These are phyloP conservation scores for Allobates femoralis DNA, from an alignment of 2,797 vertebrate species.

Conservation along the genomic window DNA sequence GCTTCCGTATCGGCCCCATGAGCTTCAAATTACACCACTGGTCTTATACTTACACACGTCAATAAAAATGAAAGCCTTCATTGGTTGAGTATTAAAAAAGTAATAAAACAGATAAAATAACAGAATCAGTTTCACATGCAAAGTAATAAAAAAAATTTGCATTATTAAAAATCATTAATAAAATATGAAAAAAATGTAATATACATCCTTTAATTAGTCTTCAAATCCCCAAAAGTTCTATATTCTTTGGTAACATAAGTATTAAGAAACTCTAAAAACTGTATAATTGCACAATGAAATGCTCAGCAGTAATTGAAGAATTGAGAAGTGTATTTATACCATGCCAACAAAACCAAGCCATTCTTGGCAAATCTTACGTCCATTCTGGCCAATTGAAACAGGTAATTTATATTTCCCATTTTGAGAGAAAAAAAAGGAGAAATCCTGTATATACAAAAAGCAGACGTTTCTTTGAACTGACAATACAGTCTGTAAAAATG, in stretches of 20 bases:
- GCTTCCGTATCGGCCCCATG: no score
- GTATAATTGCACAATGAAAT: neutral
- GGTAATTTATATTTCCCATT: neutral
- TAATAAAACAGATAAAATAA: no score
- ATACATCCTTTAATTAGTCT: no score
- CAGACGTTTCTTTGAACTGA: neutral
- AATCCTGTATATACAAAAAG: slow-evolving; percentile 11
- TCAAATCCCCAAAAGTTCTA: neutral
- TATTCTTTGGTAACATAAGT: no score
- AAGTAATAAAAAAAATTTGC: no score
- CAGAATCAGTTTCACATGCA: no score
- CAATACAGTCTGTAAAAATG: slow-evolving; percentile 2
- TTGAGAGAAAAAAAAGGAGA: neutral
- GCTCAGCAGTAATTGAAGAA: neutral
- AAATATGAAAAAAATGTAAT: no score
- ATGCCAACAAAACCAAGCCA: neutral
- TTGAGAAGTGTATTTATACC: neutral
- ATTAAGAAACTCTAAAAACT: neutral
- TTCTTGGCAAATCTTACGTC: neutral
- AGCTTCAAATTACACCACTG: no score
- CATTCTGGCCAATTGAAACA: neutral
- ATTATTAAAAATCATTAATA: no score
- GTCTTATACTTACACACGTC: no score
- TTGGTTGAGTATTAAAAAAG: no score
- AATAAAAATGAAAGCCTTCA: no score